Base-by-base conservation (phyloP, 2,113 vertebrate genomes). In the Ctenodactylus gundi region DNA sequence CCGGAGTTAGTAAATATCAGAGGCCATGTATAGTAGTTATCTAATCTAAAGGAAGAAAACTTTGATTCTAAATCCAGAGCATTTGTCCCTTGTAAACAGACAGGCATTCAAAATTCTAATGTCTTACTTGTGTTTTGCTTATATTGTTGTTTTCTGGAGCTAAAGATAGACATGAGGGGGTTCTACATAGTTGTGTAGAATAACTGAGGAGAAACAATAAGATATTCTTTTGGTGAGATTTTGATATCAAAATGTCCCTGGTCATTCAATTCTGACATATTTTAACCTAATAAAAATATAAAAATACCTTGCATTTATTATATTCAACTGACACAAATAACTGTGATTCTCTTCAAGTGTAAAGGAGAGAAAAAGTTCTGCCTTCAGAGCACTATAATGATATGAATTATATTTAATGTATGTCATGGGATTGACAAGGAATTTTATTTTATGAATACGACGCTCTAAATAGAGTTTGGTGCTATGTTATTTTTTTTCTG, bases 31-130 rank as follows among this genome's bases (percentile, higher is more conserved):
- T 15, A 83, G 36, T 55, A 20, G 49, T 85, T 93, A 94, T 93
- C 95, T 96, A 90, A 96, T 76, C 94, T 97, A 53, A 95, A 96
- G 72, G 25, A 75, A 60, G 17, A 51, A 94, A 95, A 93, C 49
- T 25, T 51, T 91, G 3, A 36, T 90, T 93, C 17, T 93, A 92
- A 95, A 92, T 73, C 10, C 18, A 57, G 57, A 94, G 36, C 4
- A 58, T 77, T 72, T 96, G 36, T 68, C 55, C 46, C 8, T 83
- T 84, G 85, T 91, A 81, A 93, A 46, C 96, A 85, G n/a, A 73
- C 68, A 76, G 49, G 41, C 60, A 93, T 49, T 84, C 86, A 91
- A n/a, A 4, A 3, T 36, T 68, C 44, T 83, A 85, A 58, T 58
- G 23, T 53, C 29, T 58, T 11, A 6, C 64, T 25, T 55, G 11